phyloP scores from a whole-genome alignment of 2,888 invertebrate species.

The Troides aeacus region DNA sequence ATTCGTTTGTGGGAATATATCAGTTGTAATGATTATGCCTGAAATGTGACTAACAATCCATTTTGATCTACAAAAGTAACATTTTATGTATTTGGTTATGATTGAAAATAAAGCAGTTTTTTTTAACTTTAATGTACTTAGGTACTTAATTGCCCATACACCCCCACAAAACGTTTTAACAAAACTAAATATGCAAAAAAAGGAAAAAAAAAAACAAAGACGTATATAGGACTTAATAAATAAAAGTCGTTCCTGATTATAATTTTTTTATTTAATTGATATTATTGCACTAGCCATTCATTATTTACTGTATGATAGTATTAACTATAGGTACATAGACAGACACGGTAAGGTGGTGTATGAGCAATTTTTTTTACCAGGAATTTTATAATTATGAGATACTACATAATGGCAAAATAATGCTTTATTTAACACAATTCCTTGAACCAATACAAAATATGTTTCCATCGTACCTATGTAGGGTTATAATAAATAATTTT shows the following conservation, averaged over 20 bases:
- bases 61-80: constrained; percentile 12
- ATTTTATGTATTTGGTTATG: constrained; percentile 1
- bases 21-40: constrained; percentile 45
- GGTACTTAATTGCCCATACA: constrained; percentile 73
- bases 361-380: constrained; percentile 65
- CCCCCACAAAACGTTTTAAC: constrained; percentile 75
- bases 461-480: constrained; percentile 12
- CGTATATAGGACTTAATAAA: constrained; percentile 70
- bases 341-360: constrained; percentile 67
- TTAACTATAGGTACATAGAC: constrained; percentile 59
- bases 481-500: constrained; percentile 7
- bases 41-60: constrained; percentile 28
- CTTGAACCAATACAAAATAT: constrained; percentile 14
- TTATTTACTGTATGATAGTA: constrained; percentile 42
- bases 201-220: constrained; percentile 57
- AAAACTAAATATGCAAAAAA: constrained; percentile 48
- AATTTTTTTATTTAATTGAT: constrained; percentile 68
- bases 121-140: constrained; percentile 31
- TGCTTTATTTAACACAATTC: constrained; percentile 18
- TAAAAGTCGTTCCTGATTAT: constrained; percentile 69
- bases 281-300: constrained; percentile 63
- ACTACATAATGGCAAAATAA: background rate
- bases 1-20: constrained; percentile 78
- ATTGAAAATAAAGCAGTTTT: background rate
- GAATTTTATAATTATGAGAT: constrained; percentile 2